Evolutionary conservation across 2,113 vertebrate genomes (phyloP), one percentile per base, ranked within the genome.

Genomic region (Eublepharis macularius): DNA sequence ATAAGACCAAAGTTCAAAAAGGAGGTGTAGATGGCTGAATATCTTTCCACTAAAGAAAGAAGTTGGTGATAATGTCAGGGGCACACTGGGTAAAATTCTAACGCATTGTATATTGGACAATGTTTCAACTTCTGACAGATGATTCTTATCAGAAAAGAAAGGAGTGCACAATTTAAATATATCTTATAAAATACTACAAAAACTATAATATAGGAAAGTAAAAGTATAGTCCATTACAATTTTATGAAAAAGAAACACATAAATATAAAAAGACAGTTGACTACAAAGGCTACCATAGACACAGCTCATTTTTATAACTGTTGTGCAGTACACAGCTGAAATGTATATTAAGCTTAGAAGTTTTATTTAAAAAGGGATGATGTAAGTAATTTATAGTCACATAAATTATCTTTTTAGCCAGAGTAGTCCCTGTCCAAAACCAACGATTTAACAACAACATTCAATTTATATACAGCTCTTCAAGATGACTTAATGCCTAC

Each of bases 71-170:
- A 92, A 90, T 89, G 80, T 92, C 84, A 89, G 17, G 13, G 10
- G 26, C n/a, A 1, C 49, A 68, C 65, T 63, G 24, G 72, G 81
- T 83, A n/a, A 16, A 70, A 87, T 90, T 92, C 80, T 86, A 88
- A 92, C 90, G 87, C 81, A 73, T 13, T 84, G 75, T 88, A 70
- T 72, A 88, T 85, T 80, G 87, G 70, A 84, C 77, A 90, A 84
- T 90, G 91, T n/a, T n/a, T n/a, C n/a, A 91, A 68, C 89, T 47
- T 82, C 68, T 90, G 85, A 84, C 81, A 93, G 14, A 34, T 89
- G 78, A 79, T 89, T 91, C 82, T 89, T 84, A 26, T 82, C 77
- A 65, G 47, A 85, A 87, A 89, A 77, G 83, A 85, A 89, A 92
- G 1, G 39, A 87, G 85, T 88, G 75, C 72, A 76, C 17, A 60